phyloP scores from a whole-genome alignment of 2,888 invertebrate species.

The Aphrophora alni region DNA sequence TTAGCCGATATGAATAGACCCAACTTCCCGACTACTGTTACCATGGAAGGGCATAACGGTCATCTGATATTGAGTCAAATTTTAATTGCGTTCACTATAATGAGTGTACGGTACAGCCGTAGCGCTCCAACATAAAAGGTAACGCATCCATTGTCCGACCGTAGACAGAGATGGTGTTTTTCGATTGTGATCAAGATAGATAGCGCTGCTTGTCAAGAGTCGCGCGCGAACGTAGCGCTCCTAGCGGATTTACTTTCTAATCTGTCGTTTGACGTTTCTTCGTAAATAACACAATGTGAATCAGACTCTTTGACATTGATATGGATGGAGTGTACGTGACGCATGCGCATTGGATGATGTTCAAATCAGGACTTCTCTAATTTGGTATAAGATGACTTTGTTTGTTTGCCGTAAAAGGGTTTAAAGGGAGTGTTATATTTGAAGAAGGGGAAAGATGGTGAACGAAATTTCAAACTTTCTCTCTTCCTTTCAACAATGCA shows the following conservation, averaged over 20 bases:
- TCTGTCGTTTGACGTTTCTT: neutral
- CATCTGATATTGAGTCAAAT: constrained; percentile 14
- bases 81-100: constrained; percentile 28
- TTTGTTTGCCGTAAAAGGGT: neutral
- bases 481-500: too few species aligned
- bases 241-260: constrained; percentile 2
- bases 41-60: neutral
- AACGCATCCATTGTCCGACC: constrained; percentile 37
- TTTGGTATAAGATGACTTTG: neutral
- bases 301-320: neutral
- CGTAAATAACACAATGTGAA: neutral
- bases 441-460: too few species aligned
- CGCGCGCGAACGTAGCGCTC: neutral
- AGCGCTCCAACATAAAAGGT: neutral
- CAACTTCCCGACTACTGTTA: too few species aligned
- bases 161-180: neutral
- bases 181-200: neutral
- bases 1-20: too few species aligned
- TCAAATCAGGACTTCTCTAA: neutral
- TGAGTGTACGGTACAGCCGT: constrained; percentile 15
- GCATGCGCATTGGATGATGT: neutral
- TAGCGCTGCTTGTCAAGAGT: neutral
- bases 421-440: too few species aligned
- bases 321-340: neutral
- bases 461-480: too few species aligned